Evolutionary conservation across 2,113 vertebrate genomes (phyloP), one percentile per base, ranked within the genome.

Genomic region (Sceloporus undulatus): DNA sequence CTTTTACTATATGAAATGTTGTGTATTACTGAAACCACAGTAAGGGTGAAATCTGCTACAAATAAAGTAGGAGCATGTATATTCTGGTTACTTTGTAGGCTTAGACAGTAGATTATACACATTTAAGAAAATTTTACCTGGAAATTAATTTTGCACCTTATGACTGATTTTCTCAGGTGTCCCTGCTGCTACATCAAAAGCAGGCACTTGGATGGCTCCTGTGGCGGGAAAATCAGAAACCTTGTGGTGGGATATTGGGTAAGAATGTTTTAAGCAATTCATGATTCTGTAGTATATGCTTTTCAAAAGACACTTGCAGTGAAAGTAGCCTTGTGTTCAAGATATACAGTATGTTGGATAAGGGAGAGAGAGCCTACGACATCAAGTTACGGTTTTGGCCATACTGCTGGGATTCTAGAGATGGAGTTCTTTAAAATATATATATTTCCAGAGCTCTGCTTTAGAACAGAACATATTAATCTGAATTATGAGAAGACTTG

Each of bases 211-310:
- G 98, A 5, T 99, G 99, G 98, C 95, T 99, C 9, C 96, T 98
- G 1, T 99, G 99, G 98, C 97, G 98, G 88, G 98, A 99, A 95
- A 97, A 91, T 54, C 98, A 99, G 93, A 97, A 92, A n/a, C 99
- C 98, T 0, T 98, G 96, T 88, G 99, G 99, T 94, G 99, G 98
- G 89, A 99, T 99, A 96, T 93, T 99, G 89, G 99, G 99, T 99
- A 97, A 97, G 94, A 27, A 83, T 5, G 25, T 62, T 83, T 0
- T 0, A 54, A 14, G n/a, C 77, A 54, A 16, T 48, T 48, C 4
- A 0, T 59, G 23, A 78, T 74, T 4, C 0, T 23, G 9, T 65
- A 27, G n/a, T 21, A n/a, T 75, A 25, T 54, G 42, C 5, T 52
- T 38, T 56, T 56, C 52, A 10, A 27, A 76, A 48, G 1, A 29